A percentile compares a stretch with the other conserved stretches of the same genome.
phyloP scores from a whole-genome alignment of 2,888 invertebrate species.

The Leptopilina drosophilae region DNA sequence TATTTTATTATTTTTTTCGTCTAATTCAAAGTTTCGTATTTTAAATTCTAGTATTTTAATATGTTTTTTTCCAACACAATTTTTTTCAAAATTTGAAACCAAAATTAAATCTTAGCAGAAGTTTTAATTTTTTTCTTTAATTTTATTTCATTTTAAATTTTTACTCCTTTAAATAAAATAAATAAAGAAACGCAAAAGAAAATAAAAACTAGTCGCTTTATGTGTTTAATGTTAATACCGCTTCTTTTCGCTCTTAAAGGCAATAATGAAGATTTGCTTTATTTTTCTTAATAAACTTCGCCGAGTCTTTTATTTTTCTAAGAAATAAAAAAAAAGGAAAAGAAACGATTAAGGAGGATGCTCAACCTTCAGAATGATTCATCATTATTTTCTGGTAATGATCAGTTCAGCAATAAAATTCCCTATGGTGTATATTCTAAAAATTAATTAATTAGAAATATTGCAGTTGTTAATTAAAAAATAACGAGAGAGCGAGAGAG shows the following conservation, averaged over 20 bases:
- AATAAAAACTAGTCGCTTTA: neutral
- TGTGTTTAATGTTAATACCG: neutral
- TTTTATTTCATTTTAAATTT: no score
- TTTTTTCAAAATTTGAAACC: no score
- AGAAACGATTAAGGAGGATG: slow-evolving; percentile 8
- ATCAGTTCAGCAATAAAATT: slow-evolving; percentile 27
- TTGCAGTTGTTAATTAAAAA: slow-evolving; percentile 6
- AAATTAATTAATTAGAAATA: slow-evolving; percentile 38
- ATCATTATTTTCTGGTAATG: slow-evolving; percentile 37
- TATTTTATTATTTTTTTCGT: no score
- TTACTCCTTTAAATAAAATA: no score
- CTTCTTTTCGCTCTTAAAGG: no score
- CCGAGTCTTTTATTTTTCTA: neutral
- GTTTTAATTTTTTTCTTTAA: no score
- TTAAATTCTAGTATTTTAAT: no score
- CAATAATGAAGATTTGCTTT: neutral
- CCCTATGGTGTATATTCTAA: neutral
- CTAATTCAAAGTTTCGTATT: no score
- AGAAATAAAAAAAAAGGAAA: slow-evolving; percentile 7
- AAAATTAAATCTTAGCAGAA: no score
- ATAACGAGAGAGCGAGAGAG: neutral
- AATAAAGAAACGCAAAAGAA: no score
- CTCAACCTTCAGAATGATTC: slow-evolving; percentile 32
- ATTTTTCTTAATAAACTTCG: slow-evolving; percentile 3
- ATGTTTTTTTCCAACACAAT: no score